Base-by-base conservation (phyloP, 2,888 invertebrate genomes). In the Drosophila ustulata region DNA sequence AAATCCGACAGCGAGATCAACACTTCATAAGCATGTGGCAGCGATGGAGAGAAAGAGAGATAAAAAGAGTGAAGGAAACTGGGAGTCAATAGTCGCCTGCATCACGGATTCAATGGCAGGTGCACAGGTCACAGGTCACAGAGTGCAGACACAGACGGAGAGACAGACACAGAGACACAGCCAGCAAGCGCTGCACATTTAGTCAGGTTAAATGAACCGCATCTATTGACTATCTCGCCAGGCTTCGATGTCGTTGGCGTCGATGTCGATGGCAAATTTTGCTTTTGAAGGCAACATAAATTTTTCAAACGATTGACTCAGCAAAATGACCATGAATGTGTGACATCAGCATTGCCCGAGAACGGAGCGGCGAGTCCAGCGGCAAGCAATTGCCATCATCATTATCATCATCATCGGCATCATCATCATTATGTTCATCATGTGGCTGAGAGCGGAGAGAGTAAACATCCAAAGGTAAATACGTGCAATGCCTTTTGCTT, bases 241-340 rank as follows among this genome's bases (percentile, higher is more conserved):
- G 63, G 63, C 59, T 39, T 61, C 50, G 63, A 4, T 43, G 45
- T 30, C 56, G 66, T 52, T 23, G 58, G 1, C 46, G 59, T 2
- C 52, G 25, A n/a, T 50, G 75, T n/a, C 75, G 34, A 50, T 76
- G 73, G 86, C 78, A 84, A 83, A 85, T 83, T 83, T 83, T 81
- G 85, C 83, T 85, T 83, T 83, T 85, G 85, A 86, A 85, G 84
- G 87, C 85, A 85, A 84, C 85, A 85, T 86, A 85, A 86, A 85
- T 85, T 85, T 85, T 85, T 85, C 85, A 85, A 85, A 82, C 85
- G 85, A 85, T 85, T 85, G 87, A 85, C 85, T 85, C 86, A 85
- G 85, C 85, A 85, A 85, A 85, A 86, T 85, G 85, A 86, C 85
- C 85, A 85, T 85, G 86, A 85, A 83, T 85, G 85, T 85, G 83